These are phyloP conservation scores for Drosophila takahashii DNA, from an alignment of 1,140 invertebrate species.

Conservation along the genomic window DNA sequence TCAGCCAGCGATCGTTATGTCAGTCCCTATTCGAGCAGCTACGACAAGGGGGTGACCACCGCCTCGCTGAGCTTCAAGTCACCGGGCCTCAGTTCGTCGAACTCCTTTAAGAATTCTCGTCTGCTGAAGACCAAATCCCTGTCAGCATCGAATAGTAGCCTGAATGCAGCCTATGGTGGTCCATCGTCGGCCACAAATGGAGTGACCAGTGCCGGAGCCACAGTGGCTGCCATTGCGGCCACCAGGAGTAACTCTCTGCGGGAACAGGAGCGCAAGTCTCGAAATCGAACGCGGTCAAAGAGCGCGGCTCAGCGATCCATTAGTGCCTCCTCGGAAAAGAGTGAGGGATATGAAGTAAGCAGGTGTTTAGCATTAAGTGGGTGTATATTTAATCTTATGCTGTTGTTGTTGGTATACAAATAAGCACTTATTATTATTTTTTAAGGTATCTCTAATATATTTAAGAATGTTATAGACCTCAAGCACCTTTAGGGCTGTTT, in stretches of 20 bases:
- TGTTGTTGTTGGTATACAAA: conserved; percentile 45
- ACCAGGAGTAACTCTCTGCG: conserved; percentile 79
- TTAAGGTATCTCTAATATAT: neutral
- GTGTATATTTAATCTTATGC: conserved; percentile 19
- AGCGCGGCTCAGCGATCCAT: conserved; percentile 78
- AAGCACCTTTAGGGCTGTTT: no score
- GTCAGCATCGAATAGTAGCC: conserved; percentile 74
- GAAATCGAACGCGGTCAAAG: conserved; percentile 74
- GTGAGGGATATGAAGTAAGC: conserved; percentile 90
- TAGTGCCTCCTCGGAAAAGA: conserved; percentile 85
- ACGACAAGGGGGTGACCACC: conserved; percentile 84
- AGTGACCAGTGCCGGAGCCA: conserved; percentile 50
- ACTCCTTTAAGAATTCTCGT: conserved; percentile 67
- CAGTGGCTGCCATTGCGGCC: conserved; percentile 75
- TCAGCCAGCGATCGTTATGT: conserved; percentile 73
- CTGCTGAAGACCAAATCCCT: conserved; percentile 69
- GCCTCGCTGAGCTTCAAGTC: conserved; percentile 78
- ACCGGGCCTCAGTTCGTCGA: conserved; percentile 62
- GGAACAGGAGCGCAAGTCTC: conserved; percentile 83
- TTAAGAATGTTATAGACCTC: no score
- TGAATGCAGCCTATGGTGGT: conserved; percentile 52
- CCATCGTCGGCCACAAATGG: conserved; percentile 12
- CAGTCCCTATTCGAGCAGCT: conserved; percentile 80
- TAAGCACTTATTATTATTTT: neutral
- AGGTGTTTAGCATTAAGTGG: neutral